Evolutionary conservation across 1,140 invertebrate species (phyloP).

Genomic region (Cherax quadricarinatus): DNA sequence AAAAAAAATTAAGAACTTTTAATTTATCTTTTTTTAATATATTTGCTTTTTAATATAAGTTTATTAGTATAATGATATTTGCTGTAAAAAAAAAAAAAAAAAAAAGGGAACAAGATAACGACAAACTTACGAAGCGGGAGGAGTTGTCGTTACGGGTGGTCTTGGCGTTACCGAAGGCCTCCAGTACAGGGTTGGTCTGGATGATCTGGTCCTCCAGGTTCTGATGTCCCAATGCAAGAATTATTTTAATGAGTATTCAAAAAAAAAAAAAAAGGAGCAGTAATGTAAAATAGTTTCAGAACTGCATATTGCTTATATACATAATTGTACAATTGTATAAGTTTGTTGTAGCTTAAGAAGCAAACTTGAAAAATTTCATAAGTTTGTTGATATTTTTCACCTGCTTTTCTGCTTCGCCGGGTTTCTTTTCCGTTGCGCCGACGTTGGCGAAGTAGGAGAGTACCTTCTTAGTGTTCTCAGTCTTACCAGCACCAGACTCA

Average conservation of each 20-base stretch:
- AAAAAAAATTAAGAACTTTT: background rate
- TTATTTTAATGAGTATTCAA: background rate
- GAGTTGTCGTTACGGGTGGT: slow-evolving; percentile 63
- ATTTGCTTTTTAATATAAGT: too few relatives aligned
- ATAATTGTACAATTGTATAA: background rate
- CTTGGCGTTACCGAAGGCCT: slow-evolving; percentile 67
- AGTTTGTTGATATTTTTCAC: background rate
- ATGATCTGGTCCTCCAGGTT: slow-evolving; percentile 67
- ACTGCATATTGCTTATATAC: background rate
- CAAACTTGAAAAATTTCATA: too few relatives aligned
- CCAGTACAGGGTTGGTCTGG: slow-evolving; percentile 64
- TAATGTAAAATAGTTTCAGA: background rate
- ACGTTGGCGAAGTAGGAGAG: slow-evolving; percentile 63
- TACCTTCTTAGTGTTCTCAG: slow-evolving; percentile 60
- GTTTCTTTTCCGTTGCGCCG: slow-evolving; percentile 74
- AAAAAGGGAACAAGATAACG: too few relatives aligned
- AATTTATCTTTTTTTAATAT: background rate
- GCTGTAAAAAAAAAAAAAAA: too few relatives aligned
- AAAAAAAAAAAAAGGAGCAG: background rate
- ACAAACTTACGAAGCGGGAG: slow-evolving; percentile 72
- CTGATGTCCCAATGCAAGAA: background rate
- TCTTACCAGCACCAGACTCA: slow-evolving; percentile 81
- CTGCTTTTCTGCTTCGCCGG: slow-evolving; percentile 23
- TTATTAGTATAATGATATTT: too few relatives aligned
- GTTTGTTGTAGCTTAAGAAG: background rate